phyloP scores from a whole-genome alignment of 2,888 invertebrate species.

The Nephrocerus scutellatus region DNA sequence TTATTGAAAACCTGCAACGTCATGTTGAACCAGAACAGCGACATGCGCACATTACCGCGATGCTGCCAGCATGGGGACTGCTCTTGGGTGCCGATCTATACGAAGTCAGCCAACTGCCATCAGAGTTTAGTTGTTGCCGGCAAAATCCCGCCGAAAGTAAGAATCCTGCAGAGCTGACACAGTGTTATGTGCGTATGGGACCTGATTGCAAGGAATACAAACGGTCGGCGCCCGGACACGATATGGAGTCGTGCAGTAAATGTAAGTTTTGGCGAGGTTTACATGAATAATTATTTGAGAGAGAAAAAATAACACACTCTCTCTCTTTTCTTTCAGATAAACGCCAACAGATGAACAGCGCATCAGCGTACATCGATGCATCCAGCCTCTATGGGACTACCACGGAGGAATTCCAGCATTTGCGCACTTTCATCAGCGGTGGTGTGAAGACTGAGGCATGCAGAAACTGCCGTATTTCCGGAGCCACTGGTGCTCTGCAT shows the following conservation, averaged over 20 bases:
- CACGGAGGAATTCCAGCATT: slow-evolving; percentile 60
- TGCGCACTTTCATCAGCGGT: slow-evolving; percentile 66
- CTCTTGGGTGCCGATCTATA: slow-evolving; percentile 66
- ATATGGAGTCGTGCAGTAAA: slow-evolving; percentile 57
- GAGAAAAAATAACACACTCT: neutral
- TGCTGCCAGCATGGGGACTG: slow-evolving; percentile 75
- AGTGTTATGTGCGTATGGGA: slow-evolving; percentile 52
- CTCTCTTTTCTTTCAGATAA: slow-evolving; percentile 49
- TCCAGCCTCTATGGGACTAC: slow-evolving; percentile 73
- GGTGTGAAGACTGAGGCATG: slow-evolving; percentile 63
- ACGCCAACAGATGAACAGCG: slow-evolving; percentile 79
- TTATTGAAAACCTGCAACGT: slow-evolving; percentile 54
- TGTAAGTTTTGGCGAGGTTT: slow-evolving; percentile 47
- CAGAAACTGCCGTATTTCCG: slow-evolving; percentile 57
- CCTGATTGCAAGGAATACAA: slow-evolving; percentile 59
- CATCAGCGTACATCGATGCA: slow-evolving; percentile 75
- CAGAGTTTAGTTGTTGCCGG: slow-evolving; percentile 43
- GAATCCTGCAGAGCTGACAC: slow-evolving; percentile 47
- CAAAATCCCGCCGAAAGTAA: slow-evolving; percentile 26
- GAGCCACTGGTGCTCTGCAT: slow-evolving; percentile 66
- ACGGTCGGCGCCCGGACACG: slow-evolving; percentile 62
- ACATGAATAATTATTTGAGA: neutral
- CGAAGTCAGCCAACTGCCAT: slow-evolving; percentile 56
- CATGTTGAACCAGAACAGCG: slow-evolving; percentile 50
- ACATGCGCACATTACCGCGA: slow-evolving; percentile 70